A percentile compares a stretch with the other conserved stretches of the same genome.
These are phyloP conservation scores for Sepioteuthis lessoniana DNA, from an alignment of 2,888 invertebrate species.

Conservation along the genomic window DNA sequence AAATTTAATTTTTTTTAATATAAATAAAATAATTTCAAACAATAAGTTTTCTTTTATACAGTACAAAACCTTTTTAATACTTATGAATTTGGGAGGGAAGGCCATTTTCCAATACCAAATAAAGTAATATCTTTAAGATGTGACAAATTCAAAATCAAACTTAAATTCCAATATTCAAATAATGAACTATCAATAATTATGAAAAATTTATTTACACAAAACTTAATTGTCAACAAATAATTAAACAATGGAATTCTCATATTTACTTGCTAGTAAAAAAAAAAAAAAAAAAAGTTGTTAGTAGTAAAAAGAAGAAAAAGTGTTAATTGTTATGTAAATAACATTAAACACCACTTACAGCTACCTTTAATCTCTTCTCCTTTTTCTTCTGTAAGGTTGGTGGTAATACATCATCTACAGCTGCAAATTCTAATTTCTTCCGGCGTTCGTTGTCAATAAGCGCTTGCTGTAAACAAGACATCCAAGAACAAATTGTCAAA, in stretches of 20 bases:
- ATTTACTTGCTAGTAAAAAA: not conserved
- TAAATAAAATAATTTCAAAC: no score
- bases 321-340: constrained; percentile 6
- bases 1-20: no score
- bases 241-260: not conserved
- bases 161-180: no score
- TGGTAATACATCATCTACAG: constrained; percentile 76
- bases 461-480: constrained; percentile 82
- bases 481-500: constrained; percentile 25
- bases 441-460: constrained; percentile 95
- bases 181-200: no score
- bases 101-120: no score
- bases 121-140: no score
- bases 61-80: no score
- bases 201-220: no score
- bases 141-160: no score
- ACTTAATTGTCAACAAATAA: not conserved
- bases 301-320: not conserved
- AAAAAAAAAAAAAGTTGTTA: not conserved
- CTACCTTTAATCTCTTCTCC: constrained; percentile 54
- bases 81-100: no score
- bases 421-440: constrained; percentile 82
- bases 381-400: constrained; percentile 63
- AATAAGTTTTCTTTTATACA: no score
- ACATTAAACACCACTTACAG: constrained; percentile 1